Evolutionary conservation across 2,113 vertebrate genomes (phyloP).

Genomic region (Acrocephalus kingi): DNA sequence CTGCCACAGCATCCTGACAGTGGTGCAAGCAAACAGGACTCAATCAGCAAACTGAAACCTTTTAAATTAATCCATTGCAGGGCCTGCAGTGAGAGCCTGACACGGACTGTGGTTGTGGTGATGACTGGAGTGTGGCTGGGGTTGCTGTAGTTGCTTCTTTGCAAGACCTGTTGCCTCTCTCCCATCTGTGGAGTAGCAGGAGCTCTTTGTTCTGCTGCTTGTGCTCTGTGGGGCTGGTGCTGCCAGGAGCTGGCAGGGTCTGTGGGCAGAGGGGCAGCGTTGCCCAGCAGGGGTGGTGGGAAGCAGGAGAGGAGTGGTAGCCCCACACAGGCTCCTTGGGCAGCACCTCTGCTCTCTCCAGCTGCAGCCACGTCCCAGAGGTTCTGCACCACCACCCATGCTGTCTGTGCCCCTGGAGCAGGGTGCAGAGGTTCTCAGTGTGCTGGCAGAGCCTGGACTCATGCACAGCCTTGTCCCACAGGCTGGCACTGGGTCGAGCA

Average conservation of each 20-base stretch:
- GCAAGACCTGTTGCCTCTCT: not conserved
- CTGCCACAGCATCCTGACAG: not conserved
- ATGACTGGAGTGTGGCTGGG: not conserved
- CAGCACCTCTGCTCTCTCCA: not conserved
- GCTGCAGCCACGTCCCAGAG: fast-evolving
- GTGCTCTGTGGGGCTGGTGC: not conserved
- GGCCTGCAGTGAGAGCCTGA: not conserved
- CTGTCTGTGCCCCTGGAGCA: not conserved
- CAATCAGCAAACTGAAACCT: not conserved
- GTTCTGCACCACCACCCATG: not conserved
- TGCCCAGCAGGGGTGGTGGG: fast-evolving
- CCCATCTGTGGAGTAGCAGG: not conserved
- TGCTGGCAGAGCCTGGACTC: not conserved
- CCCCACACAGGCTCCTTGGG: not conserved
- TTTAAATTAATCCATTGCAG: not conserved
- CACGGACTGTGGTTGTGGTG: not conserved
- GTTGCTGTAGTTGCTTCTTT: not conserved
- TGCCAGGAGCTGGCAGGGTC: not conserved
- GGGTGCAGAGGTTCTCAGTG: not conserved
- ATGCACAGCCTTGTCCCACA: fast-evolving
- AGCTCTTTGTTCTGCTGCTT: fast-evolving
- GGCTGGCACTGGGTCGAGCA: not conserved
- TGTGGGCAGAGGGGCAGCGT: not conserved
- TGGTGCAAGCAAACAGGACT: not conserved
- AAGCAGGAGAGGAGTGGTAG: not conserved